Evolutionary conservation across 2,797 vertebrate genomes (phyloP).

Genomic region (Alosa sapidissima): DNA sequence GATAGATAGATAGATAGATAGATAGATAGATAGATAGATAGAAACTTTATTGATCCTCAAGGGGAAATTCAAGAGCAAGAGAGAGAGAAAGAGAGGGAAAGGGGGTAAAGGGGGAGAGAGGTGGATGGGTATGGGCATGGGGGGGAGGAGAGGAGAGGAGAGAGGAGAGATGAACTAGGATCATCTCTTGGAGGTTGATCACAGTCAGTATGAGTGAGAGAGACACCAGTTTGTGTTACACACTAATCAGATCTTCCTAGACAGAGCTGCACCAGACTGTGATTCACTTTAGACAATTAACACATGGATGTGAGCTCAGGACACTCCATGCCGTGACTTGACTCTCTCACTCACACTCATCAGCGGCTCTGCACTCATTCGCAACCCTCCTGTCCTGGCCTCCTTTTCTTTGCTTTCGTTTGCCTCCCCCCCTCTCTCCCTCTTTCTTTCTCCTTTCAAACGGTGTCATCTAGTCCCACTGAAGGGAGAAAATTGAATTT

Average conservation of each 20-base stretch:
- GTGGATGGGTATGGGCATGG: neutral
- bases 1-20: too few species aligned
- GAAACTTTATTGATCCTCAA: too few species aligned
- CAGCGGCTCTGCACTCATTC: neutral
- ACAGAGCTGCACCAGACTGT: neutral
- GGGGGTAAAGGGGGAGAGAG: neutral
- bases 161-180: neutral
- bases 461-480: conserved; percentile 47
- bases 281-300: conserved; percentile 12
- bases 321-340: neutral
- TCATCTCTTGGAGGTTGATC: neutral
- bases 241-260: neutral
- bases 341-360: neutral
- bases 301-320: neutral
- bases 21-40: too few species aligned
- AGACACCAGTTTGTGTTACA: neutral
- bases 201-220: neutral
- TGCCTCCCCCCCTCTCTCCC: neutral
- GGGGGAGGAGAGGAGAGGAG: neutral
- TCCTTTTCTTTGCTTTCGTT: conserved; percentile 25
- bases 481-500: conserved; percentile 53
- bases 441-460: conserved; percentile 35
- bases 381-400: neutral
- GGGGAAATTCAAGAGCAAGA: too few species aligned
- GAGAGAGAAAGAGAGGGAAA: neutral